Conservation (phyloP, 2,888 invertebrate species). For the Mantis religiosa region DNA sequence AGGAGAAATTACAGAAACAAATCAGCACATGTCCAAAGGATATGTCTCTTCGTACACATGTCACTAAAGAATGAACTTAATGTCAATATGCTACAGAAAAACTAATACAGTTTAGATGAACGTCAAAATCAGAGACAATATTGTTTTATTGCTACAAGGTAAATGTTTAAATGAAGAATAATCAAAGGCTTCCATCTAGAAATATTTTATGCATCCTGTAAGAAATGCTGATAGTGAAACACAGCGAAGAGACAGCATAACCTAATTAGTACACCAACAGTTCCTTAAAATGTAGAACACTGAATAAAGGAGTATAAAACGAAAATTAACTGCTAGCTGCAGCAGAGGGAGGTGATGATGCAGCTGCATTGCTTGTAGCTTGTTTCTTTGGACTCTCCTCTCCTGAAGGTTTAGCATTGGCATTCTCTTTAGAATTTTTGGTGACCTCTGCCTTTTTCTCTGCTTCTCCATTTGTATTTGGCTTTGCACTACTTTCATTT, state of each 20-base stretch:
- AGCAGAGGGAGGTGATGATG: not conserved
- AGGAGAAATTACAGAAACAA: not conserved
- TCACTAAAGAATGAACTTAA: not conserved
- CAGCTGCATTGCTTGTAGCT: not conserved
- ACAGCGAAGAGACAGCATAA: not conserved
- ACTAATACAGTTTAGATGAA: not conserved
- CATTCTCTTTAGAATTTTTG: not conserved
- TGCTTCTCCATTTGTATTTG: slow-evolving; percentile 1
- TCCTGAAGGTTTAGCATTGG: not conserved
- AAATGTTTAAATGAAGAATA: not conserved
- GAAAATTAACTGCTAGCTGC: not conserved
- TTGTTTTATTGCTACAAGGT: not conserved
- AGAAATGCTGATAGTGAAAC: not conserved
- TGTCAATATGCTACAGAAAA: not conserved
- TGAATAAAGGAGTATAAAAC: not conserved
- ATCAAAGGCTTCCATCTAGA: not conserved
- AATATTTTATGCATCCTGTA: not conserved
- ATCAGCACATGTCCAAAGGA: not conserved
- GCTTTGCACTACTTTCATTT: not conserved
- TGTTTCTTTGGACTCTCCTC: not conserved
- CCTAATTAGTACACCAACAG: not conserved
- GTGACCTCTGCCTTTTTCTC: slow-evolving; percentile 5
- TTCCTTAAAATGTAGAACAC: not conserved
- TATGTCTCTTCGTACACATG: not conserved
- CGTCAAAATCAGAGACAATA: not conserved